Percentiles rank a stretch among this genome's conserved stretches.
Conservation (phyloP, 2,888 invertebrate species). For the Apoda limacodes region DNA sequence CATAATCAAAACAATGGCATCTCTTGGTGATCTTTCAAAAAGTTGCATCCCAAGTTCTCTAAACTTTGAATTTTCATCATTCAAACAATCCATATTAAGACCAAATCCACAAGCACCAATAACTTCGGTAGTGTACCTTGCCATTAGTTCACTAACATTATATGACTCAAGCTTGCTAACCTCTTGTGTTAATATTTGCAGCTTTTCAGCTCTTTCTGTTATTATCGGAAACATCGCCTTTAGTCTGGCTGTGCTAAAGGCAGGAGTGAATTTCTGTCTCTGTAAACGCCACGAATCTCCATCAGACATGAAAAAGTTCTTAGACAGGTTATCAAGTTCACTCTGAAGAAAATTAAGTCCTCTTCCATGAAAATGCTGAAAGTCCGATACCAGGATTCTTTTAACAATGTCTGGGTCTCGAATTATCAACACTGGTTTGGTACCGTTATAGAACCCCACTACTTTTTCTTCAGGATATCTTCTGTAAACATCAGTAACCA, state of each 20-base stretch:
- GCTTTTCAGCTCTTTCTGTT: slow-evolving; percentile 43
- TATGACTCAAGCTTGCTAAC: slow-evolving; percentile 34
- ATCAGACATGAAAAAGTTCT: slow-evolving; percentile 51
- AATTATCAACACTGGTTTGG: slow-evolving; percentile 40
- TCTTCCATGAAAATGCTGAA: slow-evolving; percentile 42
- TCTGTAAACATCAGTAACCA: slow-evolving; percentile 39
- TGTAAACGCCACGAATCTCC: slow-evolving; percentile 52
- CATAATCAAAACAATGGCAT: slow-evolving; percentile 32
- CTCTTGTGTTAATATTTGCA: slow-evolving; percentile 41
- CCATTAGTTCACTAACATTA: slow-evolving; percentile 52
- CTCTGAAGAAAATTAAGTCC: slow-evolving; percentile 41
- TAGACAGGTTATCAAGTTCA: slow-evolving; percentile 44
- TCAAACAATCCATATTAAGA: slow-evolving; percentile 45
- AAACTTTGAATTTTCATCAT: slow-evolving; percentile 47
- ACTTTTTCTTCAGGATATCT: slow-evolving; percentile 49
- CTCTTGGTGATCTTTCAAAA: slow-evolving; percentile 38
- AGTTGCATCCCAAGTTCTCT: slow-evolving; percentile 47
- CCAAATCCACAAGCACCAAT: slow-evolving; percentile 58
- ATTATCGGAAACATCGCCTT: slow-evolving; percentile 57
- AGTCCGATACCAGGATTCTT: slow-evolving; percentile 44
- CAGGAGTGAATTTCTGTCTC: slow-evolving; percentile 48
- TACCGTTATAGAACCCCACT: slow-evolving; percentile 45
- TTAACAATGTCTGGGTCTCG: slow-evolving; percentile 50
- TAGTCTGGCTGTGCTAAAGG: slow-evolving; percentile 50
- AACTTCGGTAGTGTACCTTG: slow-evolving; percentile 54